Conservation (phyloP, 2,888 invertebrate species). For the Autographa pulchrina region DNA sequence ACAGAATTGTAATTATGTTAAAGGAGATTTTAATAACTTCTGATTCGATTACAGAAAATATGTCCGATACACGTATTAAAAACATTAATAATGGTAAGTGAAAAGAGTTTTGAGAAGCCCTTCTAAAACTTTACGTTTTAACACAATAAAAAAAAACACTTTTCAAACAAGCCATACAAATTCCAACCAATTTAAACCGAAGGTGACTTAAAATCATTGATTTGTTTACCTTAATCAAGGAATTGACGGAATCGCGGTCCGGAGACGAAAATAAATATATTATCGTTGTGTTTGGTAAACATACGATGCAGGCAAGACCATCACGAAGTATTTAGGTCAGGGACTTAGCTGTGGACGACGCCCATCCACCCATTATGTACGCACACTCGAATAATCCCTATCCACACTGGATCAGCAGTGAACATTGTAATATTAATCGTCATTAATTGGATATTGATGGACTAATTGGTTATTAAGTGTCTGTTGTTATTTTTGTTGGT, state of each 20-base stretch:
- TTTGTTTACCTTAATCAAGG: slow-evolving; percentile 38
- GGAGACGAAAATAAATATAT: slow-evolving; percentile 53
- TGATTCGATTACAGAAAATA: no score
- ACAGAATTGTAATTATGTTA: no score
- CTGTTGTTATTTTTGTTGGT: background rate
- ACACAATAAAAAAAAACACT: background rate
- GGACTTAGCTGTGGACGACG: slow-evolving; percentile 71
- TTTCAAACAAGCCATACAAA: slow-evolving; percentile 13
- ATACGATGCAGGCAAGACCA: slow-evolving; percentile 61
- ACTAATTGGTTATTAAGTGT: slow-evolving; percentile 49
- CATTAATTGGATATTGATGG: slow-evolving; percentile 63
- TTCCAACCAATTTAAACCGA: slow-evolving; percentile 12
- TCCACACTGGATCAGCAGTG: slow-evolving; percentile 67
- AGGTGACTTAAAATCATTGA: slow-evolving; percentile 1
- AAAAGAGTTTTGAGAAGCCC: no score
- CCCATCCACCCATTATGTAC: slow-evolving; percentile 66
- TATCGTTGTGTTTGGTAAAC: slow-evolving; percentile 57
- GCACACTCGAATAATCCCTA: slow-evolving; percentile 69
- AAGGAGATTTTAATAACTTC: no score
- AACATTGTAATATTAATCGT: slow-evolving; percentile 59
- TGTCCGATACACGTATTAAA: no score
- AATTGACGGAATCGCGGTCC: slow-evolving; percentile 42
- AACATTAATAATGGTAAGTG: no score
- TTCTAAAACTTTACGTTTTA: no score
- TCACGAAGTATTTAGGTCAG: slow-evolving; percentile 73